Percentiles rank a stretch among this genome's conserved stretches.
Evolutionary conservation across 1,140 invertebrate species (phyloP).

Genomic region (Dendroctonus ponderosae): DNA sequence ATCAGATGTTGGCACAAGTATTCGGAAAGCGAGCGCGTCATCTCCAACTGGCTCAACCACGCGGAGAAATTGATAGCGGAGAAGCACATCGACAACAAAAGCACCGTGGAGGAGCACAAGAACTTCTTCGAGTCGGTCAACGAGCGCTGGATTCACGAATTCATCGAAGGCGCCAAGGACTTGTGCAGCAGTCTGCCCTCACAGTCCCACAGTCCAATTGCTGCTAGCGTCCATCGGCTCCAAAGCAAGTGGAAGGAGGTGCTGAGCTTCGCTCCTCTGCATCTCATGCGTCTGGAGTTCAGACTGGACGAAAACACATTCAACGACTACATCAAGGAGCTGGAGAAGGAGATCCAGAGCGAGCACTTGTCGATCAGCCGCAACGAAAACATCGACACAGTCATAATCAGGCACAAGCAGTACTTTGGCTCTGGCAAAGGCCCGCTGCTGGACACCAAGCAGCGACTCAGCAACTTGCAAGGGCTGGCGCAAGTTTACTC

Average conservation of each 20-base stretch:
- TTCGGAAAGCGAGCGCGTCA: constrained; percentile 71
- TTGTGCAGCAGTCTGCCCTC: constrained; percentile 67
- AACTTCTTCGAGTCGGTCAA: constrained; percentile 83
- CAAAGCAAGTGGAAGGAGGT: constrained; percentile 79
- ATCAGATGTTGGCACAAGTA: constrained; percentile 84
- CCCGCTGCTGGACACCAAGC: constrained; percentile 68
- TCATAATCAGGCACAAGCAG: constrained; percentile 74
- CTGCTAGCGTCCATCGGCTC: constrained; percentile 68
- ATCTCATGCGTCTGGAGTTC: constrained; percentile 88
- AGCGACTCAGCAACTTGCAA: constrained; percentile 72
- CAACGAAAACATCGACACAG: constrained; percentile 76
- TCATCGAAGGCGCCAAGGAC: constrained; percentile 76
- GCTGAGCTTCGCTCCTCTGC: constrained; percentile 74
- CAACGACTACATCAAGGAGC: constrained; percentile 79
- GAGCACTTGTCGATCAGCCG: constrained; percentile 83
- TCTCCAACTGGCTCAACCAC: constrained; percentile 81
- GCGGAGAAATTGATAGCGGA: constrained; percentile 82
- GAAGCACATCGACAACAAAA: constrained; percentile 75
- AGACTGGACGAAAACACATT: constrained; percentile 81
- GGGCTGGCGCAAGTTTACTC: constrained; percentile 66
- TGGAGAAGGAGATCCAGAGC: constrained; percentile 83
- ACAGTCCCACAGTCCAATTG: constrained; percentile 65
- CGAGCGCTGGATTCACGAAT: constrained; percentile 77
- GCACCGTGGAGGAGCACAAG: constrained; percentile 77
- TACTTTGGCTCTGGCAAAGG: constrained; percentile 68